Percentiles rank a stretch among this genome's conserved stretches.
These are phyloP conservation scores for Chloroceryle aenea DNA, from an alignment of 2,113 vertebrate genomes.

Conservation along the genomic window DNA sequence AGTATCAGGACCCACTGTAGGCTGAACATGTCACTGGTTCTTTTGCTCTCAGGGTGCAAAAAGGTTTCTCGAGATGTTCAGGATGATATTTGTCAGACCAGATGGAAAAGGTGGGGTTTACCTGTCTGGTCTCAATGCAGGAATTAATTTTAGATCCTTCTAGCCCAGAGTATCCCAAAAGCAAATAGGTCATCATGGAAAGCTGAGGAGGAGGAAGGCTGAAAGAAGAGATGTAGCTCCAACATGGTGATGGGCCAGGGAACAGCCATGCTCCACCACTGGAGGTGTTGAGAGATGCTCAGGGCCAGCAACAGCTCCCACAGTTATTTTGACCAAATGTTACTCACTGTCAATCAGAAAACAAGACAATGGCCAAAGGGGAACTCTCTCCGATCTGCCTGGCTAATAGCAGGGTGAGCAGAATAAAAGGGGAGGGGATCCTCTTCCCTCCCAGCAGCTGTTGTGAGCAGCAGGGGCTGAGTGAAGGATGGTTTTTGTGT, in stretches of 20 bases:
- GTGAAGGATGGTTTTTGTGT: background rate
- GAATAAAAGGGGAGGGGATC: background rate
- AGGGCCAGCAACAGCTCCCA: background rate
- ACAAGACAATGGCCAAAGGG: background rate
- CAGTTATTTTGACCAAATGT: background rate
- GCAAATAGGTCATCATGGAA: background rate
- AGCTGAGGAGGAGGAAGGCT: background rate
- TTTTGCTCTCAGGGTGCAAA: background rate
- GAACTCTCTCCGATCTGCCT: background rate
- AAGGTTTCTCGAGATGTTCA: background rate
- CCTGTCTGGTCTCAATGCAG: background rate
- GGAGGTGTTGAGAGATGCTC: background rate
- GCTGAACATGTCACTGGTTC: background rate
- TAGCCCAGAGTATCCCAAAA: background rate
- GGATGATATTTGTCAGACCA: background rate
- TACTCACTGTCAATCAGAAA: background rate
- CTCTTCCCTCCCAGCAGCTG: background rate
- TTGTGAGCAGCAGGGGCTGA: background rate
- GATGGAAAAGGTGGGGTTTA: background rate
- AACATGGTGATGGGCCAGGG: too few relatives aligned
- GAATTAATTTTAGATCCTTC: background rate
- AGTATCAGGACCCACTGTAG: background rate
- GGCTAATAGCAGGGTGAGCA: background rate
- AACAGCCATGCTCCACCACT: background rate
- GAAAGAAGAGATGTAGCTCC: background rate